phyloP scores from a whole-genome alignment of 1,140 invertebrate genomes.

The Microplitis mediator region DNA sequence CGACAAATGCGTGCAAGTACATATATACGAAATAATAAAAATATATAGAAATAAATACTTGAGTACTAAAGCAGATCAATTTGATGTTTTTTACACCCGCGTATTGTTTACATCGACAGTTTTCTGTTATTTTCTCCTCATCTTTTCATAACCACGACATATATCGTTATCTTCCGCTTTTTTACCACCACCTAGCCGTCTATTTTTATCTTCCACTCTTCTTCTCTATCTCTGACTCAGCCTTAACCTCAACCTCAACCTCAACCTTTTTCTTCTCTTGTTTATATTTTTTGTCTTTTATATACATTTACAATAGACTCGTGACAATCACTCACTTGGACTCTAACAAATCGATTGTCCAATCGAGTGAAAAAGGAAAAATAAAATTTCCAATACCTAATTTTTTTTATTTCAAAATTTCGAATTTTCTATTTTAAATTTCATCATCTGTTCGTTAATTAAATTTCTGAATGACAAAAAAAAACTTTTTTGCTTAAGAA shows the following conservation, averaged over 20 bases:
- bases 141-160: neutral
- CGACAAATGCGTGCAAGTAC: too few species aligned
- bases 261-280: slow-evolving; percentile 19
- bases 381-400: neutral
- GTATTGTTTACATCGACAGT: slow-evolving; percentile 60
- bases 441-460: too few species aligned
- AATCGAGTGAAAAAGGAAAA: neutral
- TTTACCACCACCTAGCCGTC: neutral
- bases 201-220: too few species aligned
- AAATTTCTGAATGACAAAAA: too few species aligned
- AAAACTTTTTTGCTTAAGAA: too few species aligned
- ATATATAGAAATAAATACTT: slow-evolving; percentile 41
- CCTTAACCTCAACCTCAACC: too few species aligned
- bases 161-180: neutral
- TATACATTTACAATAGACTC: neutral
- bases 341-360: neutral
- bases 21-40: too few species aligned
- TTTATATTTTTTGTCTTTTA: neutral
- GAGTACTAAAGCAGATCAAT: slow-evolving; percentile 62
- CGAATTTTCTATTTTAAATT: too few species aligned
- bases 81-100: slow-evolving; percentile 61
- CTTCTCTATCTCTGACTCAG: too few species aligned
- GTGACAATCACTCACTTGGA: slow-evolving; percentile 9
- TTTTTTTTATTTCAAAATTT: neutral
- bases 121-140: slow-evolving; percentile 1